phyloP scores from a whole-genome alignment of 1,140 invertebrate genomes.

The Drosophila lowei region DNA sequence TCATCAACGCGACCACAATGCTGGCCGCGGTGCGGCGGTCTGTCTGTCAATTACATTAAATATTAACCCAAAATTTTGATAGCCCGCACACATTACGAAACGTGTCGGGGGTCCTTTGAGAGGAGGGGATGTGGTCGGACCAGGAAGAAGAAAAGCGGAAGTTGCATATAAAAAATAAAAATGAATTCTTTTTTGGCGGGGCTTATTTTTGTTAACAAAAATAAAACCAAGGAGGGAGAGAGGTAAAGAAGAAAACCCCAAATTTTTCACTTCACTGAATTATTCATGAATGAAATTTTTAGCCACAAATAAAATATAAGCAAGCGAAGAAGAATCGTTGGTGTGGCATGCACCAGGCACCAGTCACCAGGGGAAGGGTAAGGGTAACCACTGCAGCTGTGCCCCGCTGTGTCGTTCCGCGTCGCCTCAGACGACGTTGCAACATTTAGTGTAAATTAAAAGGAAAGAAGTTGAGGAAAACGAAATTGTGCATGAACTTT shows the following conservation, averaged over 20 bases:
- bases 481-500: slow-evolving; percentile 50
- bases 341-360: slow-evolving; percentile 24
- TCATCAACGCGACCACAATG: slow-evolving; percentile 58
- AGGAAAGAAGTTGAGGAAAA: slow-evolving; percentile 21
- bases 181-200: slow-evolving; percentile 54
- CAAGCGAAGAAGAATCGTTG: slow-evolving; percentile 35
- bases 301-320: slow-evolving; percentile 81
- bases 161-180: slow-evolving; percentile 51
- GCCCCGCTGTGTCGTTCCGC: slow-evolving; percentile 41
- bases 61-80: slow-evolving; percentile 79
- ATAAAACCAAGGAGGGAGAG: slow-evolving; percentile 8
- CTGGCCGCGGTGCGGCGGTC: slow-evolving; percentile 27
- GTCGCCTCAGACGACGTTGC: slow-evolving; percentile 61
- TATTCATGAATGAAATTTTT: slow-evolving; percentile 81
- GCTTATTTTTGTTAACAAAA: slow-evolving; percentile 35
- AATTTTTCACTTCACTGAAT: slow-evolving; percentile 81
- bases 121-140: background rate
- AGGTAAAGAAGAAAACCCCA: slow-evolving; percentile 43
- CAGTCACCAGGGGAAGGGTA: too few species aligned
- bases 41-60: slow-evolving; percentile 74
- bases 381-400: slow-evolving; percentile 19
- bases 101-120: slow-evolving; percentile 17
- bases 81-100: slow-evolving; percentile 67
- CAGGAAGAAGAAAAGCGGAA: slow-evolving; percentile 15
- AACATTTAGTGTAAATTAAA: slow-evolving; percentile 76